Conservation (phyloP, 2,113 vertebrate species). For the Pachycephala philippinensis region DNA sequence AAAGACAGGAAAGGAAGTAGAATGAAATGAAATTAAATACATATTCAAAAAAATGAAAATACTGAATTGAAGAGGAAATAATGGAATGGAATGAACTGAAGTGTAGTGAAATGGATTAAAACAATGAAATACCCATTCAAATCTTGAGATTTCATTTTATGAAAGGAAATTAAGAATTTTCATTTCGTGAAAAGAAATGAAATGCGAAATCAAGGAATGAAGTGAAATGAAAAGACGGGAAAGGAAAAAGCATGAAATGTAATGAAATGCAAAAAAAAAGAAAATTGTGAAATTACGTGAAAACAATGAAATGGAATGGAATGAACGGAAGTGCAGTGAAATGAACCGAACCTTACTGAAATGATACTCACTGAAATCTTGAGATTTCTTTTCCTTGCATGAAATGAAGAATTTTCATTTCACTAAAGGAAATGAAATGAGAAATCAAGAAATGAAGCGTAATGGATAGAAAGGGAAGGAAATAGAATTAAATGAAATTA, state of each 20-base stretch:
- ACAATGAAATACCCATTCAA: not conserved
- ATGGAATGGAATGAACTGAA: not conserved
- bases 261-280: not conserved
- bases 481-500: not conserved
- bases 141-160: not conserved
- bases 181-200: not conserved
- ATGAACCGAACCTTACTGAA: not conserved
- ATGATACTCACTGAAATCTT: not conserved
- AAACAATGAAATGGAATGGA: not conserved
- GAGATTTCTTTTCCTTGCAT: not conserved
- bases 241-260: not conserved
- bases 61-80: not conserved
- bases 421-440: not conserved
- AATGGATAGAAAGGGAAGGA: not conserved
- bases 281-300: not conserved
- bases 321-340: not conserved
- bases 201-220: not conserved
- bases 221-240: not conserved
- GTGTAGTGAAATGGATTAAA: not conserved
- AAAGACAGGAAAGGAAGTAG: not conserved
- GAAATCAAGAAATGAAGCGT: not conserved
- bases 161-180: not conserved
- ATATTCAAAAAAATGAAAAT: not conserved
- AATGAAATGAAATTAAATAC: not conserved
- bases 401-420: not conserved